These are phyloP conservation scores for Drosophila murphyi DNA, from an alignment of 1,140 invertebrate genomes.

Conservation along the genomic window DNA sequence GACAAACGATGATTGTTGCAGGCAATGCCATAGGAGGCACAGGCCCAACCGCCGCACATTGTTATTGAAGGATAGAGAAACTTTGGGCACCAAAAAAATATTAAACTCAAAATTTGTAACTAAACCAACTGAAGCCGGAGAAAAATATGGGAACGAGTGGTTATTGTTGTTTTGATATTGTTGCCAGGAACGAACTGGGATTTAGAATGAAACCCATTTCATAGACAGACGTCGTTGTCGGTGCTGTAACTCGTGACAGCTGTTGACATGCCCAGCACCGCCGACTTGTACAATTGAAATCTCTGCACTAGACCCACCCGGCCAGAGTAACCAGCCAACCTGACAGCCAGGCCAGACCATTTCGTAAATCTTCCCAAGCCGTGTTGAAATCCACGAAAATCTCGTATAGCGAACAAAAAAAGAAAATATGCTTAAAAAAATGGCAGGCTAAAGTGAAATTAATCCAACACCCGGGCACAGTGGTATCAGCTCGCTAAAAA, in stretches of 20 bases:
- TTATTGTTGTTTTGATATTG: constrained; percentile 16
- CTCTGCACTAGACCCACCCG: constrained; percentile 11
- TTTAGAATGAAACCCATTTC: constrained; percentile 40
- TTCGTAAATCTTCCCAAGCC: constrained; percentile 52
- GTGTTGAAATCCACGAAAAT: constrained; percentile 43
- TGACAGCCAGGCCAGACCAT: background rate
- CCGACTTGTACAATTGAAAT: constrained; percentile 46
- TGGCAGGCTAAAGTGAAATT: constrained; percentile 46
- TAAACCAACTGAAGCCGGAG: background rate
- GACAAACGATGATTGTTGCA: constrained; percentile 65
- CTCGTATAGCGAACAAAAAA: constrained; percentile 7
- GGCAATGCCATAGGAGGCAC: constrained; percentile 59
- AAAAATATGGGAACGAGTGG: constrained; percentile 19
- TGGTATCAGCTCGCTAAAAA: background rate
- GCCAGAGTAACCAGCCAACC: background rate
- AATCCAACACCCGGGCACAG: constrained; percentile 34
- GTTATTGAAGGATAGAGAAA: background rate
- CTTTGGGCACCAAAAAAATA: background rate
- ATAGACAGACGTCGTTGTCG: constrained; percentile 2
- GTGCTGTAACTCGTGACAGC: constrained; percentile 47
- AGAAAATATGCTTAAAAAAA: constrained; percentile 41
- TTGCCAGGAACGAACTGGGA: constrained; percentile 31
- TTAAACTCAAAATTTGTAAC: constrained; percentile 16
- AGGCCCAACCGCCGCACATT: constrained; percentile 73
- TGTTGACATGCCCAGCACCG: constrained; percentile 59